Conservation (phyloP, 2,888 invertebrate species). For the Volucella inflata region DNA sequence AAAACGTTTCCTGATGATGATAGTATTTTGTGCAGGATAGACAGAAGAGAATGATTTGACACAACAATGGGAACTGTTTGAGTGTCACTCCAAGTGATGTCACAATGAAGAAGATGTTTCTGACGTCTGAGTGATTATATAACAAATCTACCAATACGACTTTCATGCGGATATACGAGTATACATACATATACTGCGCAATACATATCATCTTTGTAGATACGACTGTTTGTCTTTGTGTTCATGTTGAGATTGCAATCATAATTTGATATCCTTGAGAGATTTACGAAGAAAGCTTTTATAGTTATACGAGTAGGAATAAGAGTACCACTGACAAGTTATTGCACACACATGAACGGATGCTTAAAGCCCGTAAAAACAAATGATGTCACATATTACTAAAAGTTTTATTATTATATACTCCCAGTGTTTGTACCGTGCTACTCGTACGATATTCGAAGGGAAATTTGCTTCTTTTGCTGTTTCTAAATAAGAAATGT, state of each 20-base stretch:
- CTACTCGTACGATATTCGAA: background rate
- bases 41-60: conserved; percentile 41
- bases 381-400: conserved; percentile 20
- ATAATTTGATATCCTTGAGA: conserved; percentile 54
- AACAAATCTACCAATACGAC: conserved; percentile 18
- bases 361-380: conserved; percentile 23
- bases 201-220: too few species aligned
- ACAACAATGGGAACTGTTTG: conserved; percentile 35
- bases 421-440: background rate
- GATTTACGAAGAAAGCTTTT: conserved; percentile 12
- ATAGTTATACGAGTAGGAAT: background rate
- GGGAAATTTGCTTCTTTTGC: too few species aligned
- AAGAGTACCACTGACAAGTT: background rate
- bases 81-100: conserved; percentile 24
- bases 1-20: background rate
- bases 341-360: background rate
- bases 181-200: background rate
- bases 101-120: conserved; percentile 11
- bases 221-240: background rate
- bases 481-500: too few species aligned
- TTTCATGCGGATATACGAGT: conserved; percentile 2
- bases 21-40: background rate
- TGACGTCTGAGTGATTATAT: conserved; percentile 49
- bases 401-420: background rate
- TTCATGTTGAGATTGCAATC: conserved; percentile 26